A percentile compares a stretch with the other conserved stretches of the same genome.
Conservation (phyloP, 1,140 invertebrate species). For the Hypothenemus hampei region DNA sequence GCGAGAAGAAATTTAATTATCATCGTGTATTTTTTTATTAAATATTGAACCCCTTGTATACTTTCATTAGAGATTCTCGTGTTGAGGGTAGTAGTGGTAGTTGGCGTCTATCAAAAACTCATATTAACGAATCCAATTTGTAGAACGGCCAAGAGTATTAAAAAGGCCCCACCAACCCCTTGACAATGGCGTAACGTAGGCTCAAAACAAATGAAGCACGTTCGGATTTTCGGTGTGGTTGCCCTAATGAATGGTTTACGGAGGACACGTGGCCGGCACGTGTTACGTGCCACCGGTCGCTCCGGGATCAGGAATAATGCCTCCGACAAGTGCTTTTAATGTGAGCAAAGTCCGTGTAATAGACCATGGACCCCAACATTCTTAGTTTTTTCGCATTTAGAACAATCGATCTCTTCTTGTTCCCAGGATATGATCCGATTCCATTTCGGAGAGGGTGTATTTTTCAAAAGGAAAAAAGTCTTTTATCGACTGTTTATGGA, state of each 20-base stretch:
- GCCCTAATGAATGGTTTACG: slow-evolving; percentile 46
- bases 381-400: slow-evolving; percentile 10
- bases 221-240: slow-evolving; percentile 44
- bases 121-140: slow-evolving; percentile 35
- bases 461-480: too few relatives aligned
- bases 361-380: slow-evolving; percentile 15
- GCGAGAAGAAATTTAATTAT: too few relatives aligned
- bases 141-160: slow-evolving; percentile 23
- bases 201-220: slow-evolving; percentile 25
- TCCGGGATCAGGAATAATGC: slow-evolving; percentile 41
- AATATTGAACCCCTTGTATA: too few relatives aligned
- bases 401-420: slow-evolving; percentile 21
- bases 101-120: slow-evolving; percentile 23
- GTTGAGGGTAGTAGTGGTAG: too few relatives aligned
- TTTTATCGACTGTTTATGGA: too few relatives aligned
- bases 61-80: too few relatives aligned
- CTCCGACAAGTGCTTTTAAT: slow-evolving; percentile 38
- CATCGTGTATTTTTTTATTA: too few relatives aligned
- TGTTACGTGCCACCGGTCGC: slow-evolving; percentile 35
- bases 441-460: background rate
- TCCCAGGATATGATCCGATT: slow-evolving; percentile 24
- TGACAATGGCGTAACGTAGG: slow-evolving; percentile 23
- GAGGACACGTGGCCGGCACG: slow-evolving; percentile 42
- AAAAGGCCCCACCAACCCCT: slow-evolving; percentile 22
- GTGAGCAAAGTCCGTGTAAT: slow-evolving; percentile 16